A percentile compares a stretch with the other conserved stretches of the same genome.
Evolutionary conservation across 1,140 invertebrate species (phyloP).

Genomic region (Zaprionus africanus): DNA sequence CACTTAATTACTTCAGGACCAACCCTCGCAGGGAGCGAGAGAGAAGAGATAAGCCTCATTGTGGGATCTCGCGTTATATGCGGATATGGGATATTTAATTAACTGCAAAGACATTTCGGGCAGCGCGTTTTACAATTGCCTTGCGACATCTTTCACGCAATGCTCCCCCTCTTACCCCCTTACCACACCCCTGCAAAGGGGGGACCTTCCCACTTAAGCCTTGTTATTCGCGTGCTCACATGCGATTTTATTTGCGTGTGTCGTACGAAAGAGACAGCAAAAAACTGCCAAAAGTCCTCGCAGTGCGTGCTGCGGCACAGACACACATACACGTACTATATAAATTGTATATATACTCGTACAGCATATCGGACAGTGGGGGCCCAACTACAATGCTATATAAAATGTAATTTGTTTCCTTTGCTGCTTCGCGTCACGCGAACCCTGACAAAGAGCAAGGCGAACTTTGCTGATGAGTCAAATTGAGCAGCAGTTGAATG

Average conservation of each 20-base stretch:
- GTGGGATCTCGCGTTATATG: constrained; percentile 25
- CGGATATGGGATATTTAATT: constrained; percentile 73
- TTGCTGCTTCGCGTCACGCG: constrained; percentile 51
- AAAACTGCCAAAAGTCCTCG: constrained; percentile 56
- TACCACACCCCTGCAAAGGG: not conserved
- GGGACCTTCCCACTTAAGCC: constrained; percentile 42
- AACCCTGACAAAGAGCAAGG: constrained; percentile 35
- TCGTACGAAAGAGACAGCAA: constrained; percentile 46
- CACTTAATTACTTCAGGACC: constrained; percentile 57
- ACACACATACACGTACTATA: constrained; percentile 8
- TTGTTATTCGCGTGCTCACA: constrained; percentile 73
- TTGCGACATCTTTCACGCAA: constrained; percentile 66
- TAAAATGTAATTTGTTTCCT: constrained; percentile 69
- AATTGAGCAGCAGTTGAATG: constrained; percentile 67
- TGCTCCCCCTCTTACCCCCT: constrained; percentile 4
- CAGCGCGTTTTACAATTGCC: constrained; percentile 72
- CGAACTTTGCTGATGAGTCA: constrained; percentile 69
- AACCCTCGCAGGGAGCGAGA: not conserved
- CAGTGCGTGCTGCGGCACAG: constrained; percentile 54
- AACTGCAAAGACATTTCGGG: constrained; percentile 77
- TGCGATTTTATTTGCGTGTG: constrained; percentile 78
- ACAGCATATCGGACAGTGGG: constrained; percentile 9
- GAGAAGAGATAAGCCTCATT: constrained; percentile 38
- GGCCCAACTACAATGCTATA: constrained; percentile 49
- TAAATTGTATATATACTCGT: constrained; percentile 12